phyloP scores from a whole-genome alignment of 2,797 vertebrate species.

The Rallus crepitans region DNA sequence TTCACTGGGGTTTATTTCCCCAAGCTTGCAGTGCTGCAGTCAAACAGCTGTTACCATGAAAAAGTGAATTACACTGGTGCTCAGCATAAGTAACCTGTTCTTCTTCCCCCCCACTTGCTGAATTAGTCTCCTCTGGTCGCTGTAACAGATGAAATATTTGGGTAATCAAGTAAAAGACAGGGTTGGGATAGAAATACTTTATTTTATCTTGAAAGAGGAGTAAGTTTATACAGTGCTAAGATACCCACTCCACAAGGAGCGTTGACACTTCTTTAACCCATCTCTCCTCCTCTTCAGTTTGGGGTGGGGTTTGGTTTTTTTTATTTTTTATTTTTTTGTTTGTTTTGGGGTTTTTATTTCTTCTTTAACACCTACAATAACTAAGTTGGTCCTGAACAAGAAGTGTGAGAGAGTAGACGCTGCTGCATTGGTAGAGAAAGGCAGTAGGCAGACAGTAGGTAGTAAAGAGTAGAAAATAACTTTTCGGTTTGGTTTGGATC shows the following conservation, averaged over 20 bases:
- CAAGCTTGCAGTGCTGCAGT: neutral
- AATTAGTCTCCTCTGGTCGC: slow-evolving; percentile 2
- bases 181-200: slow-evolving; percentile 67
- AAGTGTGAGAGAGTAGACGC: slow-evolving; percentile 32
- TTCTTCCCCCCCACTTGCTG: neutral
- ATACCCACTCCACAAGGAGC: slow-evolving; percentile 27
- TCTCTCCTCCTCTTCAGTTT: neutral
- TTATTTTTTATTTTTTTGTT: too few species aligned
- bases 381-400: slow-evolving; percentile 59
- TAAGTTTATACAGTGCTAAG: slow-evolving; percentile 48
- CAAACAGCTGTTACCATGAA: neutral
- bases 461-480: slow-evolving; percentile 60
- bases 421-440: slow-evolving; percentile 48
- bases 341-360: neutral
- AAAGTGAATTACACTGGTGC: neutral
- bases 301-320: too few species aligned
- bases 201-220: slow-evolving; percentile 62
- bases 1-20: neutral
- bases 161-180: slow-evolving; percentile 62
- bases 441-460: slow-evolving; percentile 53
- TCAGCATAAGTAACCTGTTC: neutral
- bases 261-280: slow-evolving; percentile 27
- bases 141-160: neutral
- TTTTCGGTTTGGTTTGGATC: slow-evolving; percentile 36
- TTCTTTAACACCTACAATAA: slow-evolving; percentile 19